Evolutionary conservation across 2,113 vertebrate genomes (phyloP).

Genomic region (Campylorhamphus procurvoides): DNA sequence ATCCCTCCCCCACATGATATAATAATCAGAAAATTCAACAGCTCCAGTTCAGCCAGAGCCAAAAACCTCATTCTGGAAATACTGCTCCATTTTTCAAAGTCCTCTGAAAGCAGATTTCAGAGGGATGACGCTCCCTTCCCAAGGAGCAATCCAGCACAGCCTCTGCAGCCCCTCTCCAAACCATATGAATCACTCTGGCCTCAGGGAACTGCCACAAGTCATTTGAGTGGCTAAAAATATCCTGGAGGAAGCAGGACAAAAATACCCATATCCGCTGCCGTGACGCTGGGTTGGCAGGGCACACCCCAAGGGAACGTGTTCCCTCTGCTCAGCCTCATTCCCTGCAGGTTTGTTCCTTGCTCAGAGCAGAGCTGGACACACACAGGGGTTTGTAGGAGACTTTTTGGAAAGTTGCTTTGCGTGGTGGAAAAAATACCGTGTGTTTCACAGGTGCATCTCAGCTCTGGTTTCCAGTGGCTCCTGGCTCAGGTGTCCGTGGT

Average conservation of each 20-base stretch:
- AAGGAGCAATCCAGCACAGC: background rate
- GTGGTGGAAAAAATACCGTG: background rate
- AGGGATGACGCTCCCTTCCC: background rate
- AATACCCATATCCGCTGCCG: background rate
- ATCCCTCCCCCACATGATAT: background rate
- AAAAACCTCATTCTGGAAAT: constrained; percentile 1
- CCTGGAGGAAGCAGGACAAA: constrained; percentile 26
- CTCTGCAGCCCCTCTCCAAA: background rate
- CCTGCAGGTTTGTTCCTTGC: background rate
- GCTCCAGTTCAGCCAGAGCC: background rate
- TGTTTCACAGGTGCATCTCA: background rate
- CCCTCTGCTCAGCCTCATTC: background rate
- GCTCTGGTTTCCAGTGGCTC: background rate
- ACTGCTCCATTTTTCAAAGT: background rate
- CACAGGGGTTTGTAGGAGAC: background rate
- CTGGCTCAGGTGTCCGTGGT: background rate
- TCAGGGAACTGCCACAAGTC: constrained; percentile 37
- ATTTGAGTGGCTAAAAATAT: constrained; percentile 54
- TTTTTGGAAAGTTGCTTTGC: background rate
- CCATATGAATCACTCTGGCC: constrained; percentile 25
- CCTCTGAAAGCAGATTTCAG: constrained; percentile 15
- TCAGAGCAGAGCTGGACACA: background rate
- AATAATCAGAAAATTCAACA: constrained; percentile 24
- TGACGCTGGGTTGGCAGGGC: background rate
- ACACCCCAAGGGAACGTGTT: background rate